A percentile compares a stretch with the other conserved stretches of the same genome.
These are phyloP conservation scores for Barnardius zonarius DNA, from an alignment of 2,113 vertebrate species.

Conservation along the genomic window DNA sequence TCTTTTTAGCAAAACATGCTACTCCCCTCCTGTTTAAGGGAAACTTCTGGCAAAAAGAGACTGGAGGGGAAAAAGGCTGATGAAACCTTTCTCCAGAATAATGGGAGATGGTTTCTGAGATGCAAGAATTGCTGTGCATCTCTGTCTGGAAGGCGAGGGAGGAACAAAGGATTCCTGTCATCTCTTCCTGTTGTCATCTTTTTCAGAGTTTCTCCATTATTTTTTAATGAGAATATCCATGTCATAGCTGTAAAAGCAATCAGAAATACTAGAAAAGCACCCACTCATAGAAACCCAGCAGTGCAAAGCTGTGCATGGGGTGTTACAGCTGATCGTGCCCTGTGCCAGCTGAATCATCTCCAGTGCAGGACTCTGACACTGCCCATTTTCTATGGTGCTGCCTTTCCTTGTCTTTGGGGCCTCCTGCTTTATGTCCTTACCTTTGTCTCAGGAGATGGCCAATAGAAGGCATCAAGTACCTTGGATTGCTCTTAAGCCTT, in stretches of 20 bases:
- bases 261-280: background rate
- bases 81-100: background rate
- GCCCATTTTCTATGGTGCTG: background rate
- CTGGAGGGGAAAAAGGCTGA: background rate
- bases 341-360: rapidly evolving
- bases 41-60: background rate
- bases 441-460: background rate
- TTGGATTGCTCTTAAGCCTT: background rate
- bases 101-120: background rate
- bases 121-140: background rate
- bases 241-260: background rate
- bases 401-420: background rate
- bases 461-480: background rate
- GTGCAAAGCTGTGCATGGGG: background rate
- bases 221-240: background rate
- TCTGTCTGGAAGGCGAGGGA: background rate
- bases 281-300: background rate
- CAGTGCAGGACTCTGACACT: background rate
- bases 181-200: background rate
- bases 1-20: background rate
- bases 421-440: background rate
- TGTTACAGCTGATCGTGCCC: background rate
- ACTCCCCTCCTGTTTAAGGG: background rate
- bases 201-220: background rate
- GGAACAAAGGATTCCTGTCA: background rate